phyloP scores from a whole-genome alignment of 1,140 invertebrate species.

The Pissodes strobi region DNA sequence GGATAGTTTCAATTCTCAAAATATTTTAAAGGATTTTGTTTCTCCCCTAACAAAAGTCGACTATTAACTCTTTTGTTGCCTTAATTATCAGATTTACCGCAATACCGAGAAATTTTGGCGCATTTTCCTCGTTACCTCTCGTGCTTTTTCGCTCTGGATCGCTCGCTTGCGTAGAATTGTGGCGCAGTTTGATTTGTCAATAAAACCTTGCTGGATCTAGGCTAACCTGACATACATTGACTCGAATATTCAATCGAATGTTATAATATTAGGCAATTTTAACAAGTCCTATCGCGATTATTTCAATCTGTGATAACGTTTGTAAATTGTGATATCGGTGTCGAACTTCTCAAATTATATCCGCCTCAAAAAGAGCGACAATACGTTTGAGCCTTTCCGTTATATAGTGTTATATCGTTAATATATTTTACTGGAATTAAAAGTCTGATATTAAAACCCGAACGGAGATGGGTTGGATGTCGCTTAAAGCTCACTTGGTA shows the following conservation, averaged over 20 bases:
- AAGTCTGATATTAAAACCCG: too few relatives aligned
- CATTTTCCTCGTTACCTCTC: slow-evolving; percentile 17
- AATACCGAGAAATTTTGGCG: slow-evolving; percentile 11
- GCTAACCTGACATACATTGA: slow-evolving; percentile 25
- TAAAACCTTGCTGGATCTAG: slow-evolving; percentile 34
- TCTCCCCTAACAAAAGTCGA: too few relatives aligned
- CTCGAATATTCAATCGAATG: too few relatives aligned
- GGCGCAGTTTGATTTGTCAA: slow-evolving; percentile 45
- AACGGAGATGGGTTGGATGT: slow-evolving; percentile 59
- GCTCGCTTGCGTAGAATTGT: slow-evolving; percentile 26
- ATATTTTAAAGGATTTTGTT: too few relatives aligned
- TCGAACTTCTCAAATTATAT: slow-evolving; percentile 3
- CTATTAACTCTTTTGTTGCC: too few relatives aligned
- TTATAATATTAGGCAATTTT: slow-evolving; percentile 6
- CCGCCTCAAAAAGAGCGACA: too few relatives aligned
- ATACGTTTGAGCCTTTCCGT: too few relatives aligned
- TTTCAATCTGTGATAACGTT: slow-evolving; percentile 24
- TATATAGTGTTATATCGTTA: too few relatives aligned
- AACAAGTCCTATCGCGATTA: background rate
- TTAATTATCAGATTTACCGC: too few relatives aligned
- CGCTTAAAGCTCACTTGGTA: slow-evolving; percentile 58
- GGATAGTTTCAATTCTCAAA: too few relatives aligned
- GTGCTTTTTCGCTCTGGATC: slow-evolving; percentile 17
- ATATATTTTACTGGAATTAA: too few relatives aligned
- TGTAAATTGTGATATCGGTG: slow-evolving; percentile 13